Base-by-base conservation (phyloP, 2,797 vertebrate genomes). In the Gadopsis bispinosus region DNA sequence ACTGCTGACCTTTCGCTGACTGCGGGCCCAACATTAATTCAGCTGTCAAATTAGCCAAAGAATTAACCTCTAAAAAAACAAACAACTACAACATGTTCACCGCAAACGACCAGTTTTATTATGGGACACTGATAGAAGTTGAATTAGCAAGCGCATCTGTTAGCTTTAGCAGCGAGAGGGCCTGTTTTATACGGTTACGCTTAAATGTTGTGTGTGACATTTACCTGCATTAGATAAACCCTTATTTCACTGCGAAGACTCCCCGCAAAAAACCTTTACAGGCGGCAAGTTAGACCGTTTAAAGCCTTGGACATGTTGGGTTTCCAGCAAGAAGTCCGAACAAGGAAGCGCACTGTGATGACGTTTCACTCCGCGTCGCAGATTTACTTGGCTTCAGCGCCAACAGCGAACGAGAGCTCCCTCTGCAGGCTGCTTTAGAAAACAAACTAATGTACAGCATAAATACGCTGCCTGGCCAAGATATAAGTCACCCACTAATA, bases 311-410 rank as follows among this genome's bases (percentile, higher is more conserved):
- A 62, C 56, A 74, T 26, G 12, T 43, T 45, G 0, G 12, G 69
- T 61, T 81, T 75, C 48, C 69, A 56, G 56, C 74, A 70, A 48
- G 29, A 55, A 31, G 2, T 14, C 17, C 17, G 2, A 48, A 67
- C 11, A 33, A 26, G 61, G 77, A 72, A 77, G 75, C 1, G 73
- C 68, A 50, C n/a, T 74, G 75, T 82, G 65, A 89, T 91, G 85
- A 87, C 88, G 89, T 90, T 0, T 19, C 0, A 61, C 2, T 4
- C 0, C 56, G 2, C 81, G 72, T 37, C 48, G 7, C 7, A 14
- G 5, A 22, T 41, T 0, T 5, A 3, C 2, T 1, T 58, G 26
- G 26, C 26, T 26, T 26, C 26, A 26, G 26, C 26, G 26, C 26
- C 26, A 37, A 12, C 14, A 4, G 7, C 0, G 16, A 61, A 58